These are phyloP conservation scores for Margaritifera margaritifera DNA, from an alignment of 2,888 invertebrate species.

Conservation along the genomic window DNA sequence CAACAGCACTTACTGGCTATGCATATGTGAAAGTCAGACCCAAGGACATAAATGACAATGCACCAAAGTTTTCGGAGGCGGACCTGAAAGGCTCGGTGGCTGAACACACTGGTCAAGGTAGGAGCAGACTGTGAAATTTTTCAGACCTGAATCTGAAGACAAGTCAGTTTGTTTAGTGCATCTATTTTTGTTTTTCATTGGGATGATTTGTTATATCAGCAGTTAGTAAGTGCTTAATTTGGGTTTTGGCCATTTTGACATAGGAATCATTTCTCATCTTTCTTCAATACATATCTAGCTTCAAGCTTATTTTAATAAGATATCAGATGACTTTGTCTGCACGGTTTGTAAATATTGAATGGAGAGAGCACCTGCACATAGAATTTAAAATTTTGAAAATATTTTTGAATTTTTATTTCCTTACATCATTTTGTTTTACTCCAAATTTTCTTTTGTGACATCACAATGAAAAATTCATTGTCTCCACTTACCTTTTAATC, in stretches of 20 bases:
- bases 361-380: too few species aligned
- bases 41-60: constrained; percentile 98
- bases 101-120: constrained; percentile 92
- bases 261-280: too few species aligned
- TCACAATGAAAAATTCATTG: too few species aligned
- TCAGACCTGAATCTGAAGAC: too few species aligned
- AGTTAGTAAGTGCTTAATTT: background rate
- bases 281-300: background rate
- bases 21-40: constrained; percentile 98
- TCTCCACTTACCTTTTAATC: too few species aligned
- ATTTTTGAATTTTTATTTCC: too few species aligned
- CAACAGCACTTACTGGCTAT: constrained; percentile 78
- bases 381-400: too few species aligned
- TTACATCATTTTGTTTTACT: too few species aligned
- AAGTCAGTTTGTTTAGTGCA: too few species aligned
- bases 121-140: constrained; percentile 12
- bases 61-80: constrained; percentile 84
- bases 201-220: background rate
- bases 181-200: background rate
- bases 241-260: background rate
- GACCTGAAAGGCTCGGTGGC: constrained; percentile 80
- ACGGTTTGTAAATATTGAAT: too few species aligned
- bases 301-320: background rate
- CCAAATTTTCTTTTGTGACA: too few species aligned
- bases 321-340: too few species aligned